Evolutionary conservation across 2,888 invertebrate genomes (phyloP).

Genomic region (Drosophila testacea): DNA sequence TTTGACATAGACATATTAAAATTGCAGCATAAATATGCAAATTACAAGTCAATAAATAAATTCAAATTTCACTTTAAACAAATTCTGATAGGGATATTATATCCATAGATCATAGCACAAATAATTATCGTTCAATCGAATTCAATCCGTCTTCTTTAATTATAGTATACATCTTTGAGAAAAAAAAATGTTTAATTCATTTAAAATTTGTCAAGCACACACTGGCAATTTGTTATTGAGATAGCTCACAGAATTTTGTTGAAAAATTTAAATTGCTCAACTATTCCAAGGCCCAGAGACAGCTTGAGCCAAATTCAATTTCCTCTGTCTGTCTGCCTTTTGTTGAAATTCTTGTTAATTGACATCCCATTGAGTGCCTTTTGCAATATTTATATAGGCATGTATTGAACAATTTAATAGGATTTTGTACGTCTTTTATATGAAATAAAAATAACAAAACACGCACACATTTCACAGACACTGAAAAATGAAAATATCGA

Average conservation of each 20-base stretch:
- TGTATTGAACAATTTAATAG: slow-evolving; percentile 6
- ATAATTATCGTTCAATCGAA: neutral
- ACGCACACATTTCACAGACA: neutral
- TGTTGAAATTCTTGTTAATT: slow-evolving; percentile 19
- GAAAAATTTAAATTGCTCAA: slow-evolving; percentile 6
- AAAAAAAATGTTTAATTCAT: neutral
- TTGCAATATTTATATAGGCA: neutral
- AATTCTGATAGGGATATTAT: neutral
- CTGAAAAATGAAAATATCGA: neutral
- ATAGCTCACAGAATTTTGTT: neutral
- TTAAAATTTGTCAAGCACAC: neutral
- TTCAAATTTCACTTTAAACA: slow-evolving; percentile 7
- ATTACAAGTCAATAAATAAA: slow-evolving; percentile 8
- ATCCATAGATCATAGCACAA: neutral
- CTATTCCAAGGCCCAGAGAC: neutral
- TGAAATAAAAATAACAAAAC: slow-evolving; percentile 33
- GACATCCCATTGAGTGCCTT: slow-evolving; percentile 23
- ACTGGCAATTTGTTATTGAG: neutral
- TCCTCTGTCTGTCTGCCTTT: neutral
- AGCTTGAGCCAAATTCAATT: slow-evolving; percentile 6
- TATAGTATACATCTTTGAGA: too few relatives aligned
- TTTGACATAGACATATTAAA: slow-evolving; percentile 17
- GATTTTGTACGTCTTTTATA: slow-evolving; percentile 12
- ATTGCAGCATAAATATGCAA: slow-evolving; percentile 19
- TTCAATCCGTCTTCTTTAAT: neutral